Evolutionary conservation across 2,888 invertebrate genomes (phyloP), one percentile per base, ranked within the genome.

Genomic region (Agrilus mali): DNA sequence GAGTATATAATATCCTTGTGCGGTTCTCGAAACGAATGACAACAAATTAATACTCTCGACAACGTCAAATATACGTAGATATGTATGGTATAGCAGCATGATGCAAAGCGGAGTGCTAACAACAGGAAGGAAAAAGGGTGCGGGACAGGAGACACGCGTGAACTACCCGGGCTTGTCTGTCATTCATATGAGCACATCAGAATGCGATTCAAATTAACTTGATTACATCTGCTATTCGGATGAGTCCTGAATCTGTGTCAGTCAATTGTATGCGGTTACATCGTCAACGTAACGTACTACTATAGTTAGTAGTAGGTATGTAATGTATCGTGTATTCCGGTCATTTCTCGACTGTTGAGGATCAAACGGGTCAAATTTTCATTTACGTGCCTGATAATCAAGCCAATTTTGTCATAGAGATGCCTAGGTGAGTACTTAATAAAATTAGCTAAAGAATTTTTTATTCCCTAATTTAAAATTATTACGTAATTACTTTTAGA

Each of bases 111-210:
- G 27, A 27, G 27, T 27, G 27, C 10, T 27, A 27, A 27, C 27
- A 27, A 27, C 27, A 27, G 27, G 27, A 27, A 27, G 27, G 27
- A 27, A 27, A 27, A 61, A 60, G 59, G 55, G 53, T 50, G 55
- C 56, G 53, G 54, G 52, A 49, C 45, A 52, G 65, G 64, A 65
- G 63, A 62, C 64, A 63, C 61, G 65, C 60, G 60, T 63, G 57
- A 64, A 57, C 59, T 63, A 60, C 60, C 58, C 64, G 63, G 64
- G 65, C 63, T 64, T 64, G 64, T 63, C 63, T 60, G 52, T 56
- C 48, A 56, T 53, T 57, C 58, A 59, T 54, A 54, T 54, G 55
- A 56, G 54, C 54, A 53, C 53, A 54, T 53, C 58, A 48, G 59
- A 60, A 27, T 27, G 27, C 27, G 27, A 27, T 27, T 27, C 27